Evolutionary conservation across 2,113 vertebrate genomes (phyloP), one percentile per base, ranked within the genome.

Genomic region (Pardalotus punctatus): DNA sequence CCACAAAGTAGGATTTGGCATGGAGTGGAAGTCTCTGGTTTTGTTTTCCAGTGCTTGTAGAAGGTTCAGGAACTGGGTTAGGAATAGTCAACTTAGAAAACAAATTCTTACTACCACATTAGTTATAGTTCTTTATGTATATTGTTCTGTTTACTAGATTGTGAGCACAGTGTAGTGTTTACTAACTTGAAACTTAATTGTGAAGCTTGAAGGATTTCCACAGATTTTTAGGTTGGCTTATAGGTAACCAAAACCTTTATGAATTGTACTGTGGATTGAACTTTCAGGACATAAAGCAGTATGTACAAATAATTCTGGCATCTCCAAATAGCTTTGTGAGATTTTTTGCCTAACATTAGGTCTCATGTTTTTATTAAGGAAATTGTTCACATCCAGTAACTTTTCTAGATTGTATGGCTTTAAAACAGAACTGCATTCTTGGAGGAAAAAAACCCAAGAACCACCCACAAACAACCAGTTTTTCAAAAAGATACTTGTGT

Each of bases 361-460:
- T 27, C 23, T 69, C 4, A 21, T 17, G 6, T 45, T 73, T 78
- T 92, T 74, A 12, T 45, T 73, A 62, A 25, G 23, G 20, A 54
- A 48, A 36, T 81, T 20, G 2, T 72, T 88, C 14, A 14, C 7
- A 8, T 91, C 20, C 21, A 33, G 0, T 64, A 83, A 40, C 33
- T 35, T 51, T 2, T 3, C 14, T 45, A 20, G 20, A 45, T 61
- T 66, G 6, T 70, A 10, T 51, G 28, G 3, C 24, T 47, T 51
- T 64, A 36, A 79, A 66, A 29, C 23, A 54, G 5, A 72, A 21
- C 12, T 35, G 9, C 23, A n/a, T 90, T 82, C 47, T 43, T 33
- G 12, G 47, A 48, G 40, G 47, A 56, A 38, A 73, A 16, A 35
- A 6, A 0, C 0, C 4, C 2, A 3, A 36, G 19, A 38, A 5